Base-by-base conservation (phyloP, 1,140 invertebrate species). In the Euura saliciscinereae region DNA sequence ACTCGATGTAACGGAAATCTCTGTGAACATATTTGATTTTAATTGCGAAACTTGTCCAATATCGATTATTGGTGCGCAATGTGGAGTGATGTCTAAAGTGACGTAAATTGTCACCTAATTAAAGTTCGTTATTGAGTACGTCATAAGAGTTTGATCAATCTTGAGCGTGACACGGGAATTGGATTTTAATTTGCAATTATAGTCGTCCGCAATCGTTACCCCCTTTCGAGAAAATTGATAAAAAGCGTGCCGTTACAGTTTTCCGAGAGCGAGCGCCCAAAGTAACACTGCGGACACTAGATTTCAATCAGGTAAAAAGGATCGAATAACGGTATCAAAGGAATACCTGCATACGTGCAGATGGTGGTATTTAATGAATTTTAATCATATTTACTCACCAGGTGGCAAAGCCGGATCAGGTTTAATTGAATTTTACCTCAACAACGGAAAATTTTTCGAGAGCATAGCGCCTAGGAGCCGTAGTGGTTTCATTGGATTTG, bases 401-500 rank as follows among this genome's bases (percentile, higher is more conserved):
- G 51, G 51, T 59, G 13, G 51, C 10, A 59, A 59, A 59, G 51
- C 51, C 51, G 51, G 51, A 3, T 59, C 51, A 59, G 8, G 10
- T 59, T 59, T 59, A 59, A 59, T 59, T 59, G 51, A 59, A 59
- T 59, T 59, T 59, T 4, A 59, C 51, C 51, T 59, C 6, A n/a
- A 6, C 51, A 59, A 59, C 51, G 51, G 51, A 59, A n/a, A 59
- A 59, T 59, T 59, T 59, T 59, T n/a, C 51, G 13, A 59, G 51
- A n/a, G 51, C 51, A 59, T 59, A 59, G 10, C 5, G 3, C 51
- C 28, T 28, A 28, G 28, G 28, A 59, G 51, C 51, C 51, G 5
- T 59, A 8, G 51, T 59, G 51, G 51, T 59, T 59, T 59, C 46
- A 4, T 59, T 6, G 51, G 51, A 6, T 59, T 11, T 59, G 6